Evolutionary conservation across 2,888 invertebrate species (phyloP).

Genomic region (Brachycybe producta): DNA sequence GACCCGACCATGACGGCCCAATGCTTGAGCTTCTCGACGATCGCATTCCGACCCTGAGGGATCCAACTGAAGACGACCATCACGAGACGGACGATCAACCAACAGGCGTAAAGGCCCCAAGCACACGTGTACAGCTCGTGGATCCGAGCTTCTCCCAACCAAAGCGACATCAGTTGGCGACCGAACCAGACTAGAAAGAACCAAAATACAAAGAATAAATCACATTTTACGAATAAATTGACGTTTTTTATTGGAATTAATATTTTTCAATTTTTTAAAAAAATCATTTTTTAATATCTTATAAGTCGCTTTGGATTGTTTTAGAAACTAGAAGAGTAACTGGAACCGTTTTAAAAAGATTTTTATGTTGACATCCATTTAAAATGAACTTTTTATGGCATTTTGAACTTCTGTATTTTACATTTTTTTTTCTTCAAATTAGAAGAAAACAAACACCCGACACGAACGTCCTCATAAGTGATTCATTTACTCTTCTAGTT

Average conservation of each 20-base stretch:
- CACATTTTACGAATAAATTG: slow-evolving; percentile 19
- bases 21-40: slow-evolving; percentile 26
- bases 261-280: too few relatives aligned
- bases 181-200: slow-evolving; percentile 67
- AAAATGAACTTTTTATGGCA: too few relatives aligned
- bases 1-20: slow-evolving; percentile 33
- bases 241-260: neutral
- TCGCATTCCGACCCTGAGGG: slow-evolving; percentile 66
- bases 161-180: slow-evolving; percentile 70
- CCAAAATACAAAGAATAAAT: too few relatives aligned
- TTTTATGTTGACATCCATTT: too few relatives aligned
- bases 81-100: slow-evolving; percentile 73
- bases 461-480: too few relatives aligned
- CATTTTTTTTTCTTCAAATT: too few relatives aligned
- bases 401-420: too few relatives aligned
- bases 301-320: neutral
- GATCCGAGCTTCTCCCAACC: slow-evolving; percentile 57
- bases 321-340: neutral
- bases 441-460: too few relatives aligned
- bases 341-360: too few relatives aligned
- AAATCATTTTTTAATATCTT: too few relatives aligned
- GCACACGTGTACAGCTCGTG: slow-evolving; percentile 95
- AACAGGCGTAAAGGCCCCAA: slow-evolving; percentile 86
- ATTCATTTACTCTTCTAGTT: too few relatives aligned
- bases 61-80: slow-evolving; percentile 74